Percentiles rank a stretch among this genome's conserved stretches.
These are phyloP conservation scores for Nematolebias whitei DNA, from an alignment of 2,113 vertebrate species.

Conservation along the genomic window DNA sequence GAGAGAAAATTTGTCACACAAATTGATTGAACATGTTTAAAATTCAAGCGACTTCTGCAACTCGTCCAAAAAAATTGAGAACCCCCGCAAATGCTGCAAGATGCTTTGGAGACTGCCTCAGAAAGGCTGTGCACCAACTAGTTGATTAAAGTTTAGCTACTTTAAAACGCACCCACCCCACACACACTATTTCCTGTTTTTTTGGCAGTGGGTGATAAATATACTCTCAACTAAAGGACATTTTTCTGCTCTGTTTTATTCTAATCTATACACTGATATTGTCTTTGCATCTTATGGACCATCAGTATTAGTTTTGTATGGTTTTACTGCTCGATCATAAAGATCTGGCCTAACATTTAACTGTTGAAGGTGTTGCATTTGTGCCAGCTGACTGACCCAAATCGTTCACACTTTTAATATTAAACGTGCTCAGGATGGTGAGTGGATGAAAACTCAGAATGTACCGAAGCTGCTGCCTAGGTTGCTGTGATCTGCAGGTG, in stretches of 20 bases:
- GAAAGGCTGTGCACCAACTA: no score
- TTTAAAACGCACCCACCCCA: neutral
- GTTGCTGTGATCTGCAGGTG: neutral
- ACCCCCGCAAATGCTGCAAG: no score
- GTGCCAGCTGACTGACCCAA: neutral
- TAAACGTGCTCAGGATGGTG: no score
- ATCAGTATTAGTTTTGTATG: conserved; percentile 4
- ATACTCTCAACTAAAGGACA: neutral
- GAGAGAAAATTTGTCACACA: no score
- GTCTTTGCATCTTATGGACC: conserved; percentile 1
- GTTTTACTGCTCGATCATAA: conserved; percentile 26
- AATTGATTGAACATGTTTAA: neutral
- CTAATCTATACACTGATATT: conserved; percentile 4
- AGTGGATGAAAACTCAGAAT: neutral
- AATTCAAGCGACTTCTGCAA: neutral
- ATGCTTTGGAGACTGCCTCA: no score
- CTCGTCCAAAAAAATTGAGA: no score
- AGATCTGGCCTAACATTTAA: conserved; percentile 7
- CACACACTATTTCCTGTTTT: no score
- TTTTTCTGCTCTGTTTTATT: neutral
- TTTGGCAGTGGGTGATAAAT: neutral
- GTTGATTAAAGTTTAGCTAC: no score
- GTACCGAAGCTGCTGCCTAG: neutral
- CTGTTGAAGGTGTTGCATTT: conserved; percentile 1
- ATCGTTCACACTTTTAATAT: neutral